phyloP scores from a whole-genome alignment of 2,113 vertebrate genomes.

The Garra rufa region DNA sequence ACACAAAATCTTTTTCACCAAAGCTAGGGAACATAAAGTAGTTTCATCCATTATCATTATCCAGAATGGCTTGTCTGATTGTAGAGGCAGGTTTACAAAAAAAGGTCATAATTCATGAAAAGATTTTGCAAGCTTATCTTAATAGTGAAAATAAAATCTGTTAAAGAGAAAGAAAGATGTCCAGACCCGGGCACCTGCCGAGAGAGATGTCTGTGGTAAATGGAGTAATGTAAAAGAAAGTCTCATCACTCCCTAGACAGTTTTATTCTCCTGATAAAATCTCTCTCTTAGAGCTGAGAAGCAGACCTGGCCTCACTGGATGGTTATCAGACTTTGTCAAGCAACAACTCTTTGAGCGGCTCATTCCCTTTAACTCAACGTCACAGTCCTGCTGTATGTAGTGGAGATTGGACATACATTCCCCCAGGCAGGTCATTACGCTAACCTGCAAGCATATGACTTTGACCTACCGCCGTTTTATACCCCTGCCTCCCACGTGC shows the following conservation, averaged over 20 bases:
- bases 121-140: too few species aligned
- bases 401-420: conserved; percentile 52
- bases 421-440: conserved; percentile 43
- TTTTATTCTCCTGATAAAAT: conserved; percentile 65
- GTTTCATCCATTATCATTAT: neutral
- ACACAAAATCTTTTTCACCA: neutral
- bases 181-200: neutral
- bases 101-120: neutral
- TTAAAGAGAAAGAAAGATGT: conserved; percentile 1
- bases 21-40: neutral
- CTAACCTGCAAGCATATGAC: conserved; percentile 32
- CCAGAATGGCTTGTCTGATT: neutral
- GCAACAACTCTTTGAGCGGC: conserved; percentile 47
- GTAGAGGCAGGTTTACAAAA: neutral
- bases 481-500: neutral
- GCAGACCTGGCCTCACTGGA: conserved; percentile 55
- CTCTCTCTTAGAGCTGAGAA: conserved; percentile 49
- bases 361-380: conserved; percentile 50
- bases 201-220: conserved; percentile 56
- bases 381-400: conserved; percentile 37
- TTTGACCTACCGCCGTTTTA: conserved; percentile 32
- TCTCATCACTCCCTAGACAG: conserved; percentile 57
- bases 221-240: conserved; percentile 50
- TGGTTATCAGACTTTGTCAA: conserved; percentile 62
- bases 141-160: neutral